phyloP scores from a whole-genome alignment of 2,888 invertebrate genomes.

The Hermodice carunculata region DNA sequence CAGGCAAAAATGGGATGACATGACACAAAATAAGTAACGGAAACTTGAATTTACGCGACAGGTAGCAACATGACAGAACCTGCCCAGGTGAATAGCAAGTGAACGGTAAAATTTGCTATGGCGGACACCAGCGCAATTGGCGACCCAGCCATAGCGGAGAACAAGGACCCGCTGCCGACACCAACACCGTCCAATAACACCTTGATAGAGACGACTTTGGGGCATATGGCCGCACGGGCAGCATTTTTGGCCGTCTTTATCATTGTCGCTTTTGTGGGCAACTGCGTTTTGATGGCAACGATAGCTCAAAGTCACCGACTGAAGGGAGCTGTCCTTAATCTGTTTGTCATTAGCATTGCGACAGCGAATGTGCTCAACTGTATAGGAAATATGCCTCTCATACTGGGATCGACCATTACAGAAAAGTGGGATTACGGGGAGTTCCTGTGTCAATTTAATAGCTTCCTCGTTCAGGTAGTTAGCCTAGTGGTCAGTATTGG shows the following conservation, averaged over 20 bases:
- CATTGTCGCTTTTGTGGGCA: conserved; percentile 51
- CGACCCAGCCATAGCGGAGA: background rate
- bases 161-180: background rate
- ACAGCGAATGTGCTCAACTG: conserved; percentile 55
- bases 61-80: too few relatives aligned
- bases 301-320: conserved; percentile 50
- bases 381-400: conserved; percentile 55
- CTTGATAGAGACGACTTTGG: conserved; percentile 8
- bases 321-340: conserved; percentile 44
- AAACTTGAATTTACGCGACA: too few relatives aligned
- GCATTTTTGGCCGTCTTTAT: conserved; percentile 54
- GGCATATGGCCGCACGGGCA: conserved; percentile 19
- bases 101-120: too few relatives aligned
- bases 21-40: too few relatives aligned
- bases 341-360: conserved; percentile 53
- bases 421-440: conserved; percentile 51
- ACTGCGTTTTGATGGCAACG: conserved; percentile 51
- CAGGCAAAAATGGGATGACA: too few relatives aligned
- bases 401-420: conserved; percentile 50
- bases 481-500: conserved; percentile 48
- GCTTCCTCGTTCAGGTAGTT: conserved; percentile 51
- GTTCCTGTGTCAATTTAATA: conserved; percentile 51
- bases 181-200: background rate
- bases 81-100: too few relatives aligned
- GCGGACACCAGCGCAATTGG: background rate